phyloP scores from a whole-genome alignment of 2,888 invertebrate species.

The Steinernema carpocapsae region DNA sequence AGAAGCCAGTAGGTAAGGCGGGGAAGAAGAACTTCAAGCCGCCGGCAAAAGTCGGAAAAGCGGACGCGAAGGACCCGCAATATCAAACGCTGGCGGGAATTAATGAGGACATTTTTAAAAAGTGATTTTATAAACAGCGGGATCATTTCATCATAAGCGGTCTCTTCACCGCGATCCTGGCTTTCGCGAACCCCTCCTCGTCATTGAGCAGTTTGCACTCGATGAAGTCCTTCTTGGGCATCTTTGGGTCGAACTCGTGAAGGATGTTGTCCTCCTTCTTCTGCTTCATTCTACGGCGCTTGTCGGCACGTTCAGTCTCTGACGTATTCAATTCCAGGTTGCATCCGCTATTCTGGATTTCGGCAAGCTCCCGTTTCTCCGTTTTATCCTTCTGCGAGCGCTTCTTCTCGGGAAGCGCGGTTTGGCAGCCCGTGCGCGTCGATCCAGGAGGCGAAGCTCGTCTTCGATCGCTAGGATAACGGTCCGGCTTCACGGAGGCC shows the following conservation, averaged over 20 bases:
- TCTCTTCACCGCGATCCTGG: too few relatives aligned
- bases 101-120: slow-evolving; percentile 49
- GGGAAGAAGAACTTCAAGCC: slow-evolving; percentile 48
- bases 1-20: background rate
- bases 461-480: background rate
- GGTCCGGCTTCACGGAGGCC: background rate
- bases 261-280: background rate
- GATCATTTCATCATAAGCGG: too few relatives aligned
- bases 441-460: background rate
- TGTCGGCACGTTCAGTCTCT: background rate
- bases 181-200: background rate
- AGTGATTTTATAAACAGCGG: too few relatives aligned
- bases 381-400: background rate
- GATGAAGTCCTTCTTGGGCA: background rate
- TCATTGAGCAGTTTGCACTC: background rate
- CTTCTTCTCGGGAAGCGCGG: background rate
- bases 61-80: slow-evolving; percentile 50
- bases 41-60: slow-evolving; percentile 48
- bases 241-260: background rate
- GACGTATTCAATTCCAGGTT: background rate
- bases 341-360: background rate
- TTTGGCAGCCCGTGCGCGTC: background rate
- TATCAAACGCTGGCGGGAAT: slow-evolving; percentile 50
- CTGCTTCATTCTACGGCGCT: background rate
- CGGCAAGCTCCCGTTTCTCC: background rate